These are phyloP conservation scores for Crematogaster levior DNA, from an alignment of 2,888 invertebrate genomes.

Conservation along the genomic window DNA sequence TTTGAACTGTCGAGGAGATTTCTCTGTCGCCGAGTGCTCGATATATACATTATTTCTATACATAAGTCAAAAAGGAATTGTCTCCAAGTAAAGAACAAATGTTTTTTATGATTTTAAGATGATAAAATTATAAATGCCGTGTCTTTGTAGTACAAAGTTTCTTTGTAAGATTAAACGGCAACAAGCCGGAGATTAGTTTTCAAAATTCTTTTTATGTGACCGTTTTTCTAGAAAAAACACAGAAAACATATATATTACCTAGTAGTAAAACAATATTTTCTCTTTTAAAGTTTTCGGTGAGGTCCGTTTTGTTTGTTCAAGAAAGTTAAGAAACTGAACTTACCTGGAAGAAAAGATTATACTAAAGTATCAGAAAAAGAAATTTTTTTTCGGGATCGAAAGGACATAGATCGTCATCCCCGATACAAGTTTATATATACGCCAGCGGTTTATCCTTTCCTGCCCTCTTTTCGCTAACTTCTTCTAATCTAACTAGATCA, in stretches of 20 bases:
- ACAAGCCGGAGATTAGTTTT: neutral
- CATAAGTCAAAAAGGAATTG: neutral
- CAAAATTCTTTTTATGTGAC: neutral
- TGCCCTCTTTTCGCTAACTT: slow-evolving; percentile 21
- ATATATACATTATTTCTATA: neutral
- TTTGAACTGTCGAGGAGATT: neutral
- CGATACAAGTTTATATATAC: neutral
- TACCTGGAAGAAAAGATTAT: neutral
- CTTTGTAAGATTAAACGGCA: neutral
- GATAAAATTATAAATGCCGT: neutral
- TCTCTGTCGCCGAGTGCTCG: neutral
- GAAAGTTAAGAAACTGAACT: neutral
- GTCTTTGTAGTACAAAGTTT: neutral
- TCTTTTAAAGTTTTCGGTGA: neutral
- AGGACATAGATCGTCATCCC: slow-evolving; percentile 25
- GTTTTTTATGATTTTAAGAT: neutral
- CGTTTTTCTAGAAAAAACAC: neutral
- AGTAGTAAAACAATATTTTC: neutral
- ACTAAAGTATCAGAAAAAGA: neutral
- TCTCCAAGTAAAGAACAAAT: neutral
- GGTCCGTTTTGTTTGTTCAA: neutral
- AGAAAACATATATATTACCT: neutral
- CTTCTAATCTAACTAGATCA: slow-evolving; percentile 36
- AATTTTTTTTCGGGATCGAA: neutral
- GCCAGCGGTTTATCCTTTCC: slow-evolving; percentile 1